Base-by-base conservation (phyloP, 2,113 vertebrate species). In the Mesocricetus auratus region DNA sequence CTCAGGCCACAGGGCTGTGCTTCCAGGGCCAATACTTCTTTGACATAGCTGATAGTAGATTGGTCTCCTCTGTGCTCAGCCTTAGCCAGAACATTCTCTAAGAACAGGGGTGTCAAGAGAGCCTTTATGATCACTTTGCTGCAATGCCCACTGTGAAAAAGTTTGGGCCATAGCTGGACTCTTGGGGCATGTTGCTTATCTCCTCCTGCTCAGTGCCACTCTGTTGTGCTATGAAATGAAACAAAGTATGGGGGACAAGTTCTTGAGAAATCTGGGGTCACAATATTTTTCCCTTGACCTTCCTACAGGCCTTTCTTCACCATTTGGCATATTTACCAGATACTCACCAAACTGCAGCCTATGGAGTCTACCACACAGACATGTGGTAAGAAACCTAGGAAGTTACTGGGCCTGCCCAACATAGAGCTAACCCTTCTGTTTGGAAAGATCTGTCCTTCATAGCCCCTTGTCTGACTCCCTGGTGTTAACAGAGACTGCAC, bases 301-400 rank as follows among this genome's bases (percentile, higher is more conserved):
- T 1, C 39, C 0, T 31, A 2, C 10, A 33, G 1, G 45, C 7
- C 4, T 71, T 71, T 92, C 1, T 22, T 36, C 12, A n/a, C 3
- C 19, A 47, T 24, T 47, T 1, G 36, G 33, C 4, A 24, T 16
- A 5, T 21, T 66, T 15, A 15, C 7, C 13, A 3, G 1, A 15
- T 50, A n/a, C 7, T 69, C 24, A 58, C 5, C 24, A 26, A 47
- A 31, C 5, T 2, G 0, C 11, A 75, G 3, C 13, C 17, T 50
- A 10, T 1, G 24, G 1, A 2, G 0, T 86, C 9, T 50, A n/a
- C 3, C 71, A 62, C 66, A 45, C 7, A 64, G n/a, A 68, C 56
- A 11, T 31, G 24, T 39, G 19, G 29, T 68, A 21, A 68, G 29
- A 66, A 47, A 50, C 11, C 42, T 36, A 19, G 17, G 39, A 45